Evolutionary conservation across 2,113 vertebrate genomes (phyloP), one percentile per base, ranked within the genome.

Genomic region (Clarias gariepinus): DNA sequence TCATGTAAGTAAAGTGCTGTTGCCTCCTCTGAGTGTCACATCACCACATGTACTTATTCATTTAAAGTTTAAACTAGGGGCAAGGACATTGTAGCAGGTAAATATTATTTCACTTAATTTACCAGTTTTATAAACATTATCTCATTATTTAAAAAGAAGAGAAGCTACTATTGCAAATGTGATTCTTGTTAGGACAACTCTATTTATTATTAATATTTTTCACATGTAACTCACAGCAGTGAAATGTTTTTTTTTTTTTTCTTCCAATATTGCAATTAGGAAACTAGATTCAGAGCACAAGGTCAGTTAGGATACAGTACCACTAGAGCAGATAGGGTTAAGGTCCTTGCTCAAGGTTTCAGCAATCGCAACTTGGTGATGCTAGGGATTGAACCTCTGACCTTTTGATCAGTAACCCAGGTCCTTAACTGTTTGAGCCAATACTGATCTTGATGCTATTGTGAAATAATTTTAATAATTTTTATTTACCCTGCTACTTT

Each of bases 61-160:
- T 85, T 18, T 41, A 63, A 76, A n/a, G 41, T 53, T 9, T 41
- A 21, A 41, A 33, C 15, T 52, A 76, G n/a, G 28, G 73, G 10
- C 25, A 8, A 23, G 28, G 15, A 64, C 11, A 21, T 77, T 52
- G 18, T 18, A 30, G n/a, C 58, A 64, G 47, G 77, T 86, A 55
- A 68, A 41, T 68, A 58, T 53, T 81, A 60, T 55, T 81, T 81
- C 3, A 61, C 12, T 19, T 81, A 9, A 11, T 81, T 81, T 73
- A 61, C 21, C 55, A 61, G 53, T 71, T 69, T 58, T 81, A 61
- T 71, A 73, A 86, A 58, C 33, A 58, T 8, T 68, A 61, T 12
- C 12, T 57, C 7, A 3, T 25, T 21, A 4, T 25, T 41, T 73
- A 3, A 73, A 76, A 76, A 53, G 15, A 52, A 76, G 41, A 78